These are phyloP conservation scores for Cromileptes altivelis DNA, from an alignment of 2,113 vertebrate species.

Conservation along the genomic window DNA sequence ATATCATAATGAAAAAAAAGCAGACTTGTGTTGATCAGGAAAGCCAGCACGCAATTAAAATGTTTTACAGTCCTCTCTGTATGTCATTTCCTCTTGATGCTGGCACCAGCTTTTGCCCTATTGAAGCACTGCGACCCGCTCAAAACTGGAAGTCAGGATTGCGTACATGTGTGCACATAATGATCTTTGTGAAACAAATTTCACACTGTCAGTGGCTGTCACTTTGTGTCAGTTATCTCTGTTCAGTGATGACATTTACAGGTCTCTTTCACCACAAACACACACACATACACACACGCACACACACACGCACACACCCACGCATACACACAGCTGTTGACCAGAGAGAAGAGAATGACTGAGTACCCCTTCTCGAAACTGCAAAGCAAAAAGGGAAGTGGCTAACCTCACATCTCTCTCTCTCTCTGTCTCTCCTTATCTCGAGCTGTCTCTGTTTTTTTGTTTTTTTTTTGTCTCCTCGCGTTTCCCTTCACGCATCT, in stretches of 20 bases:
- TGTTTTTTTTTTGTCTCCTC: slow-evolving; percentile 51
- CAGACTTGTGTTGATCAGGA: background rate
- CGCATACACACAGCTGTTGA: slow-evolving; percentile 43
- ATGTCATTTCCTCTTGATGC: slow-evolving; percentile 46
- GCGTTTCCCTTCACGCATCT: slow-evolving; percentile 41
- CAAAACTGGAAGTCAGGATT: slow-evolving; percentile 65
- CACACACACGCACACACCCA: background rate
- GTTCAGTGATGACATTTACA: slow-evolving; percentile 43
- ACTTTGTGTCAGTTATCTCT: slow-evolving; percentile 19
- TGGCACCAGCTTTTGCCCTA: slow-evolving; percentile 16
- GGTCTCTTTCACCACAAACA: slow-evolving; percentile 26
- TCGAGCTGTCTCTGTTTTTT: slow-evolving; percentile 29
- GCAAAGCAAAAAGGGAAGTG: slow-evolving; percentile 76
- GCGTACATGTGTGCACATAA: slow-evolving; percentile 10
- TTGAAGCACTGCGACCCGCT: slow-evolving; percentile 21
- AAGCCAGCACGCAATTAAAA: slow-evolving; percentile 5
- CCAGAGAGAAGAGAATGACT: slow-evolving; percentile 31
- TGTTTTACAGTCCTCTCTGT: slow-evolving; percentile 5
- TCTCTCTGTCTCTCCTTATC: slow-evolving; percentile 57
- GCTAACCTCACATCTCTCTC: slow-evolving; percentile 68
- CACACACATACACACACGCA: background rate
- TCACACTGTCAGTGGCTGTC: background rate
- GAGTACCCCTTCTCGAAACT: slow-evolving; percentile 58
- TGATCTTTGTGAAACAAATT: slow-evolving; percentile 37
- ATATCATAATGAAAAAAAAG: background rate